A percentile compares a stretch with the other conserved stretches of the same genome.
These are phyloP conservation scores for Bathybates hornii DNA, from an alignment of 2,113 vertebrate species.

Conservation along the genomic window DNA sequence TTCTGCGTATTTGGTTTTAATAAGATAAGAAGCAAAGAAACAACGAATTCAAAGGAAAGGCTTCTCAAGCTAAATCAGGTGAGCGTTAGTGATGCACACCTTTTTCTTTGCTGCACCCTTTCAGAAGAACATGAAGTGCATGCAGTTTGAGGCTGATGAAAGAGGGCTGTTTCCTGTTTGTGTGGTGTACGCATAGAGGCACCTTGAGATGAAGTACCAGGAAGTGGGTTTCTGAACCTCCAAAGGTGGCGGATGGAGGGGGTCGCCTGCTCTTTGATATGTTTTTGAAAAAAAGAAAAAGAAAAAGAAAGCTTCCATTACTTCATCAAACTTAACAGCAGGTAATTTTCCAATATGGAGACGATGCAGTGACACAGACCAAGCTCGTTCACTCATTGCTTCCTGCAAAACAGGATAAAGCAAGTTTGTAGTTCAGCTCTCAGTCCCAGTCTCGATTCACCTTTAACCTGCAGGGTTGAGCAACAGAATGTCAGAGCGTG, in stretches of 20 bases:
- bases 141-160: conserved; percentile 48
- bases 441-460: background rate
- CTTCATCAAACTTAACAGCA: conserved; percentile 12
- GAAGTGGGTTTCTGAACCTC: conserved; percentile 69
- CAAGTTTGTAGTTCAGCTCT: conserved; percentile 1
- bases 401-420: conserved; percentile 19
- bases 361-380: background rate
- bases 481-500: conserved; percentile 39
- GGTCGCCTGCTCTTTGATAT: conserved; percentile 24
- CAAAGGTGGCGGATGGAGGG: conserved; percentile 18
- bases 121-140: background rate
- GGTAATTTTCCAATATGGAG: conserved; percentile 48
- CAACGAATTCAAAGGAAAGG: background rate
- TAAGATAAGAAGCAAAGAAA: background rate
- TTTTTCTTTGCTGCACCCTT: conserved; percentile 13
- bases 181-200: conserved; percentile 31
- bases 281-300: background rate
- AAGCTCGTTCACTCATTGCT: background rate
- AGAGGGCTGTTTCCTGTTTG: conserved; percentile 72
- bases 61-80: conserved; percentile 10
- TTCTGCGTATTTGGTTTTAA: background rate
- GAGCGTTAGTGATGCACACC: background rate
- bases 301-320: conserved; percentile 35
- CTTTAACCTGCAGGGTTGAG: conserved; percentile 57
- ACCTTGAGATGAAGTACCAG: conserved; percentile 56